A percentile compares a stretch with the other conserved stretches of the same genome.
phyloP scores from a whole-genome alignment of 2,888 invertebrate species.

The Nymphalis c-album region DNA sequence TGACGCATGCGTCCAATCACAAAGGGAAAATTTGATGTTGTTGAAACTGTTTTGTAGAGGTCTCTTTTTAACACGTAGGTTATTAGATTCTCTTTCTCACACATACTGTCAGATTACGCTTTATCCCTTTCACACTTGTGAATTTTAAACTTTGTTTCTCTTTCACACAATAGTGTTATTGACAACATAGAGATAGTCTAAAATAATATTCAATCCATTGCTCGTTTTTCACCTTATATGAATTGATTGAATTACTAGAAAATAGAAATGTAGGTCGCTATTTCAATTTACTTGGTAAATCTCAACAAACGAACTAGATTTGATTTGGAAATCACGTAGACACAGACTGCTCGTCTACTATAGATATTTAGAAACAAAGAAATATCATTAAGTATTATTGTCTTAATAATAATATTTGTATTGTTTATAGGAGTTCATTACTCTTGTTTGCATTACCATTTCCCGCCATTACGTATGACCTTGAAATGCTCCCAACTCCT shows the following conservation, averaged over 20 bases:
- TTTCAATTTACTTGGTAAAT: constrained; percentile 30
- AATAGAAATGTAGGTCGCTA: constrained; percentile 34
- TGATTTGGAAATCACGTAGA: constrained; percentile 48
- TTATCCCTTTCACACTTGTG: constrained; percentile 41
- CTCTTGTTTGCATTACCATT: constrained; percentile 39
- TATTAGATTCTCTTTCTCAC: constrained; percentile 42
- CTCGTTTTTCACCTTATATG: constrained; percentile 34
- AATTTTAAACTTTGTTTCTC: constrained; percentile 44
- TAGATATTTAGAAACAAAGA: constrained; percentile 44
- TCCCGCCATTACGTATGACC: constrained; percentile 70
- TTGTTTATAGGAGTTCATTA: constrained; percentile 14
- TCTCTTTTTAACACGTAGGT: constrained; percentile 52
- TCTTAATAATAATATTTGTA: constrained; percentile 25
- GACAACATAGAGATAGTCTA: constrained; percentile 51
- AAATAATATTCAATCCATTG: constrained; percentile 47
- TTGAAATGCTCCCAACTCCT: constrained; percentile 64
- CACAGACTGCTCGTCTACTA: constrained; percentile 57
- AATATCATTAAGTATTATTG: constrained; percentile 43
- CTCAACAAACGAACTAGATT: constrained; percentile 33
- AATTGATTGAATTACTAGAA: constrained; percentile 19
- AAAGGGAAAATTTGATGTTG: constrained; percentile 57
- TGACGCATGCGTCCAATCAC: constrained; percentile 79
- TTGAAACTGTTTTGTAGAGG: constrained; percentile 55
- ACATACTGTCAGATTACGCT: constrained; percentile 58
- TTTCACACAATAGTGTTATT: constrained; percentile 54